A percentile compares a stretch with the other conserved stretches of the same genome.
phyloP scores from a whole-genome alignment of 2,797 vertebrate species.

The Stomatorhinus walkeri region DNA sequence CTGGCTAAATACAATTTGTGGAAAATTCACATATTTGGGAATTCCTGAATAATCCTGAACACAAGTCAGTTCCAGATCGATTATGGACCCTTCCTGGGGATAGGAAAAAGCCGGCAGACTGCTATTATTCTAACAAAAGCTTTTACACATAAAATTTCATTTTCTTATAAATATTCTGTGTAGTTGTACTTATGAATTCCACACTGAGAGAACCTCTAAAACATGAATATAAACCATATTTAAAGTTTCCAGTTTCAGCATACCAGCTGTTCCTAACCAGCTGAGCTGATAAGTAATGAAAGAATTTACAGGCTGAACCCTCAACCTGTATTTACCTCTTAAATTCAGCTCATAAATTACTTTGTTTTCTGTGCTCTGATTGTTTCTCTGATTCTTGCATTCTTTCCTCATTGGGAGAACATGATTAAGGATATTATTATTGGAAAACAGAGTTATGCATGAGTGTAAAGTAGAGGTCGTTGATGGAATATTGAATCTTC shows the following conservation, averaged over 20 bases:
- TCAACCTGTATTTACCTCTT: neutral
- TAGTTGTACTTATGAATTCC: neutral
- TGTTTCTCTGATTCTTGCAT: neutral
- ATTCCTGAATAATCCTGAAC: neutral
- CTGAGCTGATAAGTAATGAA: neutral
- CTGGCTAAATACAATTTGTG: neutral
- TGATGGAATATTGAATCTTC: slow-evolving; percentile 14
- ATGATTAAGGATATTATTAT: slow-evolving; percentile 10
- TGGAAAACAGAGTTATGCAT: slow-evolving; percentile 12
- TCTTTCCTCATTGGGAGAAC: neutral
- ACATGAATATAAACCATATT: neutral
- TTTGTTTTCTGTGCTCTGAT: neutral
- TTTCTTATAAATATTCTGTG: neutral
- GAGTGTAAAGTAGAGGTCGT: neutral
- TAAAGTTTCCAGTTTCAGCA: neutral
- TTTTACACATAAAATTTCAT: neutral
- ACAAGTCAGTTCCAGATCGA: neutral
- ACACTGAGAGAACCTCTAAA: neutral
- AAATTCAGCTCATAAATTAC: neutral
- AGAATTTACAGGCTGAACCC: neutral
- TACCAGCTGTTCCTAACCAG: neutral
- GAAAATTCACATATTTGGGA: neutral
- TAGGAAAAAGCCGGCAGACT: neutral
- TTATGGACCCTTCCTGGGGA: neutral
- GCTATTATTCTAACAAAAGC: neutral